Evolutionary conservation across 2,797 vertebrate genomes (phyloP).

Genomic region (Pseudomugil tenellus): DNA sequence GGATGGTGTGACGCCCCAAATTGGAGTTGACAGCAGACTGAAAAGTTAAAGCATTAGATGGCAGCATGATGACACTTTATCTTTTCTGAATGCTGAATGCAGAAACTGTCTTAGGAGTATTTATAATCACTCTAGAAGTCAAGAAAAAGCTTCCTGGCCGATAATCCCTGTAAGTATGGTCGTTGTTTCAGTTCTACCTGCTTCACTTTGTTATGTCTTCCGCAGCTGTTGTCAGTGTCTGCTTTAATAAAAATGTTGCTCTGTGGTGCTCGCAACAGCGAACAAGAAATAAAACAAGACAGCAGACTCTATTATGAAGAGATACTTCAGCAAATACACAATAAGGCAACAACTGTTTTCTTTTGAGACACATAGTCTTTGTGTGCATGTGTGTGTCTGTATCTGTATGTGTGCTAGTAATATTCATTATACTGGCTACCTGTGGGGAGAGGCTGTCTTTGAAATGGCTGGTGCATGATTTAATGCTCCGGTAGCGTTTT

Average conservation of each 20-base stretch:
- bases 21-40: conserved; percentile 32
- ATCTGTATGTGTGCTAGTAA: conserved; percentile 27
- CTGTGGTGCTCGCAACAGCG: not conserved
- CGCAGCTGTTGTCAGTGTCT: conserved; percentile 4
- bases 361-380: conserved; percentile 10
- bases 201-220: conserved; percentile 1
- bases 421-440: conserved; percentile 66
- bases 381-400: conserved; percentile 14
- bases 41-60: conserved; percentile 10
- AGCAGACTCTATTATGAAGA: conserved; percentile 23
- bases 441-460: conserved; percentile 65
- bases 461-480: conserved; percentile 62
- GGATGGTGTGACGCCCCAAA: conserved; percentile 28
- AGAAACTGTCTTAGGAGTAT: not conserved
- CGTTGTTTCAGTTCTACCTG: conserved; percentile 3
- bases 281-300: conserved; percentile 1
- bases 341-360: conserved; percentile 16
- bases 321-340: conserved; percentile 26
- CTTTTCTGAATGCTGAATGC: not conserved
- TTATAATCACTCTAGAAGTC: conserved; percentile 11
- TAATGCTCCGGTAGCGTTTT: conserved; percentile 66
- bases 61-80: not conserved
- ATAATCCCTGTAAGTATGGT: not conserved
- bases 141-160: not conserved
- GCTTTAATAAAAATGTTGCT: conserved; percentile 7